Percentiles rank a stretch among this genome's conserved stretches.
These are phyloP conservation scores for Malurus cyaneus DNA, from an alignment of 2,113 vertebrate species.

Conservation along the genomic window DNA sequence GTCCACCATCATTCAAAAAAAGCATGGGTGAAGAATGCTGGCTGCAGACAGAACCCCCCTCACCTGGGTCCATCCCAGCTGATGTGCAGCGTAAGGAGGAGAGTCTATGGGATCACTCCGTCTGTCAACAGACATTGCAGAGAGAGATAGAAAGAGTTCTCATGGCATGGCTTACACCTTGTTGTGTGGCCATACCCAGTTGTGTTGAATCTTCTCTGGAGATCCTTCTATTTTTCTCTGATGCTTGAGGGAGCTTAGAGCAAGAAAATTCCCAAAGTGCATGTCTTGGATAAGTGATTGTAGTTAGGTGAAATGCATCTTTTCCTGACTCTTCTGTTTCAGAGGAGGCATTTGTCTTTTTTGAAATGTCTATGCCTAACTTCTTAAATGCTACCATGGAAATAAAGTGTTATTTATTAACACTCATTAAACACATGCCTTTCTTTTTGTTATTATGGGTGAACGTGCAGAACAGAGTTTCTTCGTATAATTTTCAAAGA, in stretches of 20 bases:
- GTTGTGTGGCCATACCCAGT: too few relatives aligned
- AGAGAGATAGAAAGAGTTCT: neutral
- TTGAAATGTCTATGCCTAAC: neutral
- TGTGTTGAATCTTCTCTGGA: neutral
- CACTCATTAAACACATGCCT: neutral
- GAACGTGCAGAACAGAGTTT: neutral
- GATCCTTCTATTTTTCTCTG: neutral
- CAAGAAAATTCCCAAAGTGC: neutral
- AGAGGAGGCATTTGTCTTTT: neutral
- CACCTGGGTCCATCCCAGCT: neutral
- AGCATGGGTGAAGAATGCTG: neutral
- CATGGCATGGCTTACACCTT: neutral
- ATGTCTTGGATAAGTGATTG: neutral
- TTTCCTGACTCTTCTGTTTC: neutral
- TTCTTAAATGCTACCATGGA: slow-evolving; percentile 5
- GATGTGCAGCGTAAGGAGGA: neutral
- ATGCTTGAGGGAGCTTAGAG: neutral
- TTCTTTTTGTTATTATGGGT: neutral
- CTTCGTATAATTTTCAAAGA: neutral
- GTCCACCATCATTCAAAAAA: neutral
- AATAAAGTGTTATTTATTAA: slow-evolving; percentile 33
- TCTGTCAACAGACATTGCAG: neutral
- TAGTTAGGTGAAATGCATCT: neutral
- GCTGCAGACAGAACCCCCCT: neutral
- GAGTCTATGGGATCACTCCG: neutral